Conservation (phyloP, 2,888 invertebrate species). For the Mongoloraphidia duomilia region DNA sequence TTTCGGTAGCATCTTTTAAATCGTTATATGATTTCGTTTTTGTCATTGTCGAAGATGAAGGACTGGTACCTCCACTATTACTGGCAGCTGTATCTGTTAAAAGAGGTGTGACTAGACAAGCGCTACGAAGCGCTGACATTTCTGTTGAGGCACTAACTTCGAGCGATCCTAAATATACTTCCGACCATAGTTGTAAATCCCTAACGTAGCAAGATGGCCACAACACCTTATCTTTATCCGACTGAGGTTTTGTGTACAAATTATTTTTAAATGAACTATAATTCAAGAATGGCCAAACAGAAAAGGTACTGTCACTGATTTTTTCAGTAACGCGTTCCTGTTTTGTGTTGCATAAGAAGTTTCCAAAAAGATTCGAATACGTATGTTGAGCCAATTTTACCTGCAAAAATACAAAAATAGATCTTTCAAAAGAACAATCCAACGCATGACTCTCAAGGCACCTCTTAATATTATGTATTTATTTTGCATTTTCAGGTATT, state of each 20-base stretch:
- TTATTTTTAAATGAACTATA: slow-evolving; percentile 73
- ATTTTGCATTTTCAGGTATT: background rate
- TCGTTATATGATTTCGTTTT: slow-evolving; percentile 82
- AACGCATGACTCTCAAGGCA: background rate
- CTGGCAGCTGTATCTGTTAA: background rate
- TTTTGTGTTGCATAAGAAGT: slow-evolving; percentile 82
- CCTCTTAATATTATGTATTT: background rate
- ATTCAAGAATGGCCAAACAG: slow-evolving; percentile 78
- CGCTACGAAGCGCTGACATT: background rate
- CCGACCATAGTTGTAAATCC: slow-evolving; percentile 70
- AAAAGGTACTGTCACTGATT: slow-evolving; percentile 55
- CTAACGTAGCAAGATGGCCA: slow-evolving; percentile 78
- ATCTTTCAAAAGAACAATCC: background rate
- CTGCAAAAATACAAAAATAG: slow-evolving; percentile 33
- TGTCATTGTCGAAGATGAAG: slow-evolving; percentile 37
- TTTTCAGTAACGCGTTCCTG: slow-evolving; percentile 54
- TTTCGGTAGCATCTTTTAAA: slow-evolving; percentile 50
- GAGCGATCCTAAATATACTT: slow-evolving; percentile 58
- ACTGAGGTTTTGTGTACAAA: slow-evolving; percentile 46
- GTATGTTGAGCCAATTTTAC: slow-evolving; percentile 90
- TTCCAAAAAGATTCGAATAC: slow-evolving; percentile 93
- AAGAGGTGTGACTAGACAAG: background rate
- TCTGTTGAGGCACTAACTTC: slow-evolving; percentile 16
- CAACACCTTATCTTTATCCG: slow-evolving; percentile 34
- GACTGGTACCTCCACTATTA: slow-evolving; percentile 18